Base-by-base conservation (phyloP, 2,113 vertebrate genomes). In the Meriones unguiculatus region DNA sequence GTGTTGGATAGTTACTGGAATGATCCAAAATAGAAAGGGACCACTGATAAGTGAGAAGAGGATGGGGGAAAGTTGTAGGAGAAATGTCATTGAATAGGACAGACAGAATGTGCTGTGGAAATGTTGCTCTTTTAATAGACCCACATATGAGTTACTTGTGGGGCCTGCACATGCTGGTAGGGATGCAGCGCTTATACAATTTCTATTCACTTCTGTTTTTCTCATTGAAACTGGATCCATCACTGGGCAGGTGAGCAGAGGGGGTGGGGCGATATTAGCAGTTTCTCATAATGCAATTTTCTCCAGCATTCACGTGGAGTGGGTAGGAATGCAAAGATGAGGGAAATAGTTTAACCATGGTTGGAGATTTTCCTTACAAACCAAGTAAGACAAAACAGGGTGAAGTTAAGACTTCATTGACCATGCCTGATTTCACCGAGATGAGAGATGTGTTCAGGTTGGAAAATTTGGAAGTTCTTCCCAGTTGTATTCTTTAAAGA, bases 401-500 rank as follows among this genome's bases (percentile, higher is more conserved):
- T 70, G 69, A 64, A 81, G 35, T 84, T 7, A 82, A 90, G 64
- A 77, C 15, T 87, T 3, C 32, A 46, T 54, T 87, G 92, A 89
- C 11, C 24, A 84, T 69, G 24, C 13, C 25, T 22, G 22, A 41
- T 35, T 52, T 28, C 10, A 87, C 24, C 4, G 62, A 50, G 10
- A 13, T 77, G 24, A 93, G 13, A 46, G 2, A 5, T 62, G 52
- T 24, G 64, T 62, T 4, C 54, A 50, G 22, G 32, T 22, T 93
- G 93, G 52, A 0, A 25, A 87, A 50, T 14, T 89, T 35, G 35
- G 32, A 41, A 41, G 24, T 5, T 69, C 57, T 81, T 52, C 12
- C 41, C 89, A 80, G 9, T 25, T 46, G 14, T n/a, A 38, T 73
- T 90, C 77, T 89, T 92, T 89, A 89, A 80, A 78, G 82, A 85